phyloP scores from a whole-genome alignment of 2,113 vertebrate species.

The Leucopsar rothschildi region DNA sequence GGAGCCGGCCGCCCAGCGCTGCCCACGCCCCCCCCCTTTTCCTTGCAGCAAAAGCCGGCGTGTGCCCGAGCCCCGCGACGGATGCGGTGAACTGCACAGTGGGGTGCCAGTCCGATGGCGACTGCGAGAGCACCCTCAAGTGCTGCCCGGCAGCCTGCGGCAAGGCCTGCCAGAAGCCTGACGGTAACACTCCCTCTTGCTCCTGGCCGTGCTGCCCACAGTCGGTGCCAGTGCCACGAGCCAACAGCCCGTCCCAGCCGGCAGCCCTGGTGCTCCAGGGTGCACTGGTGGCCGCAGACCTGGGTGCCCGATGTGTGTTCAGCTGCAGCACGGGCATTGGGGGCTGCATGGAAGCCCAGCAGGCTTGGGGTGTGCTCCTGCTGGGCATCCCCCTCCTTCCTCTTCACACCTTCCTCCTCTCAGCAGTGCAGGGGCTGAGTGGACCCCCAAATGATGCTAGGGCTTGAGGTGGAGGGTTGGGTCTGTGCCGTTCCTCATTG shows the following conservation, averaged over 20 bases:
- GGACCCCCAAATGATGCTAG: not conserved
- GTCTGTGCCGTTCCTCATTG: rapidly evolving
- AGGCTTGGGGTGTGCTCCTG: rapidly evolving
- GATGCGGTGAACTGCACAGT: conserved; percentile 39
- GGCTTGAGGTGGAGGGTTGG: not conserved
- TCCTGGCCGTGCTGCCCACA: not conserved
- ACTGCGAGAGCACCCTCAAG: conserved; percentile 61
- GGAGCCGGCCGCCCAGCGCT: not conserved
- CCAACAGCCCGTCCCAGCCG: not conserved
- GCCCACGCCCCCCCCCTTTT: conserved; percentile 12
- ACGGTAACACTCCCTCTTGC: conserved; percentile 48
- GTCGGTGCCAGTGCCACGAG: not conserved
- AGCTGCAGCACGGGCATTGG: rapidly evolving
- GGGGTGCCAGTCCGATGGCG: conserved; percentile 61
- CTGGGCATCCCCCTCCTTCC: no score
- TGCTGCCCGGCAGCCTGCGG: conserved; percentile 59
- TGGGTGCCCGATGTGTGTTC: rapidly evolving
- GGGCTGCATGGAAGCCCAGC: not conserved
- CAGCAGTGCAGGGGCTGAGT: rapidly evolving
- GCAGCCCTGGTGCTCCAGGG: not conserved
- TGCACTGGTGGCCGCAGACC: rapidly evolving
- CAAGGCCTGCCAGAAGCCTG: conserved; percentile 53
- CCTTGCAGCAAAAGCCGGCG: conserved; percentile 54
- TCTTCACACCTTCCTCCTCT: not conserved
- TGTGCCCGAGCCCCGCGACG: not conserved